These are phyloP conservation scores for Australoheros scitulus DNA, from an alignment of 2,113 vertebrate species.

Conservation along the genomic window DNA sequence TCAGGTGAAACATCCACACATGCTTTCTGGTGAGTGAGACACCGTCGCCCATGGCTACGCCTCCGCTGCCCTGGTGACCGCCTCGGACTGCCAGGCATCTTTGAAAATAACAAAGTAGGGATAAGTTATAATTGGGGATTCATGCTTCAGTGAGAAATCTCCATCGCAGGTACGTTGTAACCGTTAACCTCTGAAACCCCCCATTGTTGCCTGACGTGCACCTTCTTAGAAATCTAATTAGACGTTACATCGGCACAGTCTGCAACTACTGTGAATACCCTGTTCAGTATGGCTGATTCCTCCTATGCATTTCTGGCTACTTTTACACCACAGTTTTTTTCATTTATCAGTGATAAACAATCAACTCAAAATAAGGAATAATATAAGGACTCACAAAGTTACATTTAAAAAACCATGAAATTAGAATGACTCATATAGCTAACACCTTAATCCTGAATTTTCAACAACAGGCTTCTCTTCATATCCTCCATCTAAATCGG, in stretches of 20 bases:
- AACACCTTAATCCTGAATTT: not conserved
- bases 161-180: not conserved
- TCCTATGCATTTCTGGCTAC: not conserved
- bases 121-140: not conserved
- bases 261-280: not conserved
- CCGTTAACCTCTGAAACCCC: not conserved
- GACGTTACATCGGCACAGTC: not conserved
- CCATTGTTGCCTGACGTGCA: not conserved
- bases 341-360: not conserved
- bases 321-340: not conserved
- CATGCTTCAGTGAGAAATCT: not conserved
- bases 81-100: constrained; percentile 67
- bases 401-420: too few relatives aligned
- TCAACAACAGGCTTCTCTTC: not conserved
- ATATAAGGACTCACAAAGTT: not conserved
- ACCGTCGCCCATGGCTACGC: constrained; percentile 65
- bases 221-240: not conserved
- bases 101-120: not conserved
- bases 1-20: constrained; percentile 81
- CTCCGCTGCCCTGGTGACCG: constrained; percentile 73
- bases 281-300: not conserved
- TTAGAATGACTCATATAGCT: not conserved
- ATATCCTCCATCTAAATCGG: not conserved
- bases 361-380: not conserved
- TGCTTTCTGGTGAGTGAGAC: constrained; percentile 73